Percentiles rank a stretch among this genome's conserved stretches.
Conservation (phyloP, 1,140 invertebrate species). For the Daktulosphaira vitifoliae region DNA sequence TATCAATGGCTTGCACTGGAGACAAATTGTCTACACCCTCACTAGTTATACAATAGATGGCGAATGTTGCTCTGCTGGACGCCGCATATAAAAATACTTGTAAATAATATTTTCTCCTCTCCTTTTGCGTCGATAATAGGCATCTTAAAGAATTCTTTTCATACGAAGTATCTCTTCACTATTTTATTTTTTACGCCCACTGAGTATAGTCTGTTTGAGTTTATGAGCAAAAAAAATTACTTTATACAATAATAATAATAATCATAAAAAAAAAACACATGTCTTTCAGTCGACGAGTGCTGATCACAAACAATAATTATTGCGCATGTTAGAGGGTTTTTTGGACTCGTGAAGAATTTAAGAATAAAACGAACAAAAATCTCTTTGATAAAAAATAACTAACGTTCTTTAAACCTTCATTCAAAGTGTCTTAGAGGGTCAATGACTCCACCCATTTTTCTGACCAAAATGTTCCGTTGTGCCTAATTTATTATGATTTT, state of each 20-base stretch:
- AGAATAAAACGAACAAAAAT: too few relatives aligned
- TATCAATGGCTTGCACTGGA: slow-evolving; percentile 7
- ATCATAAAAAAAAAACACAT: slow-evolving; percentile 32
- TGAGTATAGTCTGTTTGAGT: neutral
- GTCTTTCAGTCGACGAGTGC: neutral
- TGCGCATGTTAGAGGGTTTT: neutral
- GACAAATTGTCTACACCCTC: slow-evolving; percentile 30
- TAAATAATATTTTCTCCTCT: slow-evolving; percentile 12
- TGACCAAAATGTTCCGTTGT: too few relatives aligned
- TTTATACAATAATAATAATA: neutral
- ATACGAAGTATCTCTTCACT: neutral
- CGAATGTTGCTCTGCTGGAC: slow-evolving; percentile 20
- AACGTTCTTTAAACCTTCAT: slow-evolving; percentile 8
- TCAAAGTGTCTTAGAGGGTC: slow-evolving; percentile 18
- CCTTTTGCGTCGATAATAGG: neutral
- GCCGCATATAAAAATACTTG: slow-evolving; percentile 27
- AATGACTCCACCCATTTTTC: slow-evolving; percentile 3
- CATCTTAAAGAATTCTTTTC: slow-evolving; percentile 32
- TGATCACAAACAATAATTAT: slow-evolving; percentile 20
- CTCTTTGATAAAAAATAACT: neutral
- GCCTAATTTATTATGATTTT: too few relatives aligned
- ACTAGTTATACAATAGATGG: slow-evolving; percentile 2
- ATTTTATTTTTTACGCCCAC: slow-evolving; percentile 19
- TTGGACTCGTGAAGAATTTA: too few relatives aligned
- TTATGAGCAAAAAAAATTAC: slow-evolving; percentile 12